These are phyloP conservation scores for Brevimyrus niger DNA, from an alignment of 2,113 vertebrate species.

Conservation along the genomic window DNA sequence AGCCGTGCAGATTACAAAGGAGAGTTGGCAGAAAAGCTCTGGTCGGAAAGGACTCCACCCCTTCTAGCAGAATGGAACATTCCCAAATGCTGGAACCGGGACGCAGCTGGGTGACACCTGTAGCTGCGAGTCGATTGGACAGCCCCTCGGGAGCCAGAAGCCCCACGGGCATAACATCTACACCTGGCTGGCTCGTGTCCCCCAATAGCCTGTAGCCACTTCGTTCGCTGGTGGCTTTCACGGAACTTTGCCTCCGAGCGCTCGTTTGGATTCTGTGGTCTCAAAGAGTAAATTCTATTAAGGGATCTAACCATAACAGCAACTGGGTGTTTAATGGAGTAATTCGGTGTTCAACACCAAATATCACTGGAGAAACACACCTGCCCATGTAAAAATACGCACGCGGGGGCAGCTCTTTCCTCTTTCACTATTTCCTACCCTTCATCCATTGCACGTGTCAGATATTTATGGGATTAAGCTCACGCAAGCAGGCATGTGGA, in stretches of 20 bases:
- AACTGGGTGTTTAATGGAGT: background rate
- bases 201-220: background rate
- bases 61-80: background rate
- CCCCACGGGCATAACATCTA: background rate
- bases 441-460: background rate
- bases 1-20: background rate
- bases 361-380: background rate
- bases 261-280: background rate
- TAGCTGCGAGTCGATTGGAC: background rate
- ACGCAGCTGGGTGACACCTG: background rate
- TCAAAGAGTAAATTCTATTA: background rate
- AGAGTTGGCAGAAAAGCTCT: background rate
- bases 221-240: background rate
- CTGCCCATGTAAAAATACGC: too few species aligned
- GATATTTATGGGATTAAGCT: slow-evolving; percentile 17
- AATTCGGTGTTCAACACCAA: background rate
- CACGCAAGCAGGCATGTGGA: background rate
- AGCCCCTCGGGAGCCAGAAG: background rate
- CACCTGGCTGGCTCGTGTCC: background rate
- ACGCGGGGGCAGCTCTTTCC: too few species aligned
- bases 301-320: background rate
- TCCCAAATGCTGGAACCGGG: background rate
- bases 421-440: background rate
- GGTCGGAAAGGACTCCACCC: background rate
- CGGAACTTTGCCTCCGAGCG: background rate